Conservation (phyloP, 2,113 vertebrate species). For the Cyprinodon brontotheroides region DNA sequence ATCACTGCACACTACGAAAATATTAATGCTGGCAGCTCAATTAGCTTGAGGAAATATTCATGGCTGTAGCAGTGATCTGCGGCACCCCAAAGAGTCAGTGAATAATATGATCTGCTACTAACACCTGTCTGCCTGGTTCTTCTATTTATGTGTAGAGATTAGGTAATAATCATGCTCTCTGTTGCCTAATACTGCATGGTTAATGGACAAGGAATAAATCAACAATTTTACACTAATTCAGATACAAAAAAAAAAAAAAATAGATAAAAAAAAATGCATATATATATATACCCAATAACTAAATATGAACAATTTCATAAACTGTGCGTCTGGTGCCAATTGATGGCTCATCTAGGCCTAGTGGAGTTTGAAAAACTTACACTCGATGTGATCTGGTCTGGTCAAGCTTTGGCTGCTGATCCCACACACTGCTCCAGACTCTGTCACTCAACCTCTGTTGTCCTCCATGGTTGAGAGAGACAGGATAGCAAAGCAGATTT, state of each 20-base stretch:
- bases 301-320: conserved; percentile 33
- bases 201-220: conserved; percentile 17
- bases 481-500: conserved; percentile 77
- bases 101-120: conserved; percentile 59
- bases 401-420: conserved; percentile 68
- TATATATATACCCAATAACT: background rate
- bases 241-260: no score
- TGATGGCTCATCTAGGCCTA: conserved; percentile 60
- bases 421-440: conserved; percentile 67
- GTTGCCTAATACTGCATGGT: conserved; percentile 26
- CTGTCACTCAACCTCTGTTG: conserved; percentile 75
- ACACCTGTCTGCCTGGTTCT: conserved; percentile 61
- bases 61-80: conserved; percentile 47
- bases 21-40: conserved; percentile 64
- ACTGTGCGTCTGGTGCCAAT: conserved; percentile 61
- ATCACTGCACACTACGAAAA: conserved; percentile 55
- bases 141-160: conserved; percentile 45
- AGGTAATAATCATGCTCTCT: conserved; percentile 23
- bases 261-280: no score
- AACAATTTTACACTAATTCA: background rate
- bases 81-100: conserved; percentile 56
- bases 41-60: conserved; percentile 70
- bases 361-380: conserved; percentile 61
- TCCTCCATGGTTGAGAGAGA: conserved; percentile 75
- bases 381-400: conserved; percentile 53